These are phyloP conservation scores for Proterorhinus semilunaris DNA, from an alignment of 2,113 vertebrate genomes.

Conservation along the genomic window DNA sequence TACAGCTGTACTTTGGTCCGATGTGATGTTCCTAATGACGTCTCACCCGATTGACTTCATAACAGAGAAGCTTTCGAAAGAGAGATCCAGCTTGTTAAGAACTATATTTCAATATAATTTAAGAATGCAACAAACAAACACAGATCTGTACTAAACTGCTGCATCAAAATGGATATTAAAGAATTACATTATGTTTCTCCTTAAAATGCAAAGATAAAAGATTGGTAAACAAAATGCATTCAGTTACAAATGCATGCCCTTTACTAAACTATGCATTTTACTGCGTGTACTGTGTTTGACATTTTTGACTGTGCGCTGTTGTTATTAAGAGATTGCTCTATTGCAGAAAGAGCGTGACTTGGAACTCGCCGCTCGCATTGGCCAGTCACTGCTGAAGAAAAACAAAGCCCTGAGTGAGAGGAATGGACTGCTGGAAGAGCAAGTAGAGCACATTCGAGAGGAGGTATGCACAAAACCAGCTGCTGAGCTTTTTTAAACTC, in stretches of 20 bases:
- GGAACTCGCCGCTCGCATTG: conserved; percentile 95
- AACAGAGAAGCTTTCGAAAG: background rate
- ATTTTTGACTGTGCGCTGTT: background rate
- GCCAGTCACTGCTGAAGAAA: conserved; percentile 96
- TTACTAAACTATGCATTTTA: too few species aligned
- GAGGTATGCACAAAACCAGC: conserved; percentile 69
- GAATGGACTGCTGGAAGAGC: conserved; percentile 92
- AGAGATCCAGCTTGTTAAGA: conserved; percentile 11
- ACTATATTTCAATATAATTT: conserved; percentile 38
- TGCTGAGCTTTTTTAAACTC: background rate
- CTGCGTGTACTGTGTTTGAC: background rate
- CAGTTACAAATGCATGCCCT: too few species aligned
- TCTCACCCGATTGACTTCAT: background rate
- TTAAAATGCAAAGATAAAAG: background rate
- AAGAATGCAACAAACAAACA: background rate
- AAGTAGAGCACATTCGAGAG: conserved; percentile 94
- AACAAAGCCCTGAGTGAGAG: conserved; percentile 94
- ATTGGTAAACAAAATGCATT: too few species aligned
- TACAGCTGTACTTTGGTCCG: background rate
- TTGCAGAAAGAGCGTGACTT: conserved; percentile 97
- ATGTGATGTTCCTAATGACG: background rate
- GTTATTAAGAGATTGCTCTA: conserved; percentile 4
- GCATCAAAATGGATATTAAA: too few species aligned
- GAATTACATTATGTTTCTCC: background rate
- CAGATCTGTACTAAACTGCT: too few species aligned